These are phyloP conservation scores for Anthonomus grandis DNA, from an alignment of 1,140 invertebrate genomes.

Conservation along the genomic window DNA sequence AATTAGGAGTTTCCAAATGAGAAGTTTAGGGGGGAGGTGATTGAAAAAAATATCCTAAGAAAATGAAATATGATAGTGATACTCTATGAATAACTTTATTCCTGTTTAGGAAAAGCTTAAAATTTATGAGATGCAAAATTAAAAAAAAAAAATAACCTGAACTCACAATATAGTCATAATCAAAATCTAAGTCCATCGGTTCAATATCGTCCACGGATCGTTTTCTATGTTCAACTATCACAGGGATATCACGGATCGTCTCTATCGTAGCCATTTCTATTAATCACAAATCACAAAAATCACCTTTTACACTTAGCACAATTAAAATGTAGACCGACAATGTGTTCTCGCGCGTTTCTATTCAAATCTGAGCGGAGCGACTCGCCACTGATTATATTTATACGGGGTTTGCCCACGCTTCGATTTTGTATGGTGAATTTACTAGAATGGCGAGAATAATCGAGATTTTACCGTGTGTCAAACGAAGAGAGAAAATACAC, in stretches of 20 bases:
- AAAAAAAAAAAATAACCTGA: too few relatives aligned
- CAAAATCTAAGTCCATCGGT: slow-evolving; percentile 18
- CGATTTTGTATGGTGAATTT: background rate
- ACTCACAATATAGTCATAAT: slow-evolving; percentile 12
- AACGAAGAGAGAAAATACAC: too few relatives aligned
- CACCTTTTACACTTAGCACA: background rate
- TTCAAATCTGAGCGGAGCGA: slow-evolving; percentile 2
- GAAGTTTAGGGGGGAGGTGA: too few relatives aligned
- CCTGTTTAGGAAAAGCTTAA: too few relatives aligned
- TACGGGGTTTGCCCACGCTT: background rate
- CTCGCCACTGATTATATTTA: slow-evolving; percentile 1
- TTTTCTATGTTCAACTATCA: slow-evolving; percentile 22
- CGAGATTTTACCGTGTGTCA: too few relatives aligned
- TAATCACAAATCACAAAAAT: background rate
- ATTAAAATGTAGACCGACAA: background rate
- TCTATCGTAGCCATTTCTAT: slow-evolving; percentile 17
- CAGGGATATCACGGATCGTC: slow-evolving; percentile 24
- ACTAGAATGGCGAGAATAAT: background rate
- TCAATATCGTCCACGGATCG: slow-evolving; percentile 12
- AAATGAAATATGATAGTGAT: too few relatives aligned
- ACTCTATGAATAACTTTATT: too few relatives aligned
- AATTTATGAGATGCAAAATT: too few relatives aligned
- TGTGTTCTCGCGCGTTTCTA: background rate
- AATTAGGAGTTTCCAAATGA: too few relatives aligned
- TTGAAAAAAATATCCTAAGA: too few relatives aligned